Evolutionary conservation across 2,113 vertebrate genomes (phyloP).

Genomic region (Gavia stellata): DNA sequence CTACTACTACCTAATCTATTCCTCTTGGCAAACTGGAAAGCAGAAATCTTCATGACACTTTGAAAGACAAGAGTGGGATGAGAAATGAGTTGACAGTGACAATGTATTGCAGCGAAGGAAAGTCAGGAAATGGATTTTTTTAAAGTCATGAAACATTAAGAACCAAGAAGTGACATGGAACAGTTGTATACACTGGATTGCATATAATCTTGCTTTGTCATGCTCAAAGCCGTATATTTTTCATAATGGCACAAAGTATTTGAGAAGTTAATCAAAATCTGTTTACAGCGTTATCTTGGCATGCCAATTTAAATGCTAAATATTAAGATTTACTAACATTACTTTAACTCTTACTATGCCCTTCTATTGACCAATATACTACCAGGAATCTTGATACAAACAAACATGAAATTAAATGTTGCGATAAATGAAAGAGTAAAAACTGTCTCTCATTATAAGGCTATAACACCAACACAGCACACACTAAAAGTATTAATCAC

Average conservation of each 20-base stretch:
- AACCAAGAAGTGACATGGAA: not conserved
- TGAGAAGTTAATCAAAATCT: not conserved
- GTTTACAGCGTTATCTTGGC: not conserved
- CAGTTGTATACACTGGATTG: not conserved
- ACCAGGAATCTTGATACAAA: not conserved
- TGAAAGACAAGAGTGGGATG: not conserved
- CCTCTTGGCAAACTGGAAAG: not conserved
- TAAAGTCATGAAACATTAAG: not conserved
- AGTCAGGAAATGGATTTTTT: not conserved
- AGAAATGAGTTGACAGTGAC: not conserved
- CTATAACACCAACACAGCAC: not conserved
- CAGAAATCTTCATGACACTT: not conserved
- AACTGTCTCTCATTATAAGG: not conserved
- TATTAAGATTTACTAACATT: not conserved
- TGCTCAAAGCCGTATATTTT: not conserved
- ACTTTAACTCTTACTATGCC: not conserved
- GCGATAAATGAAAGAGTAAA: not conserved
- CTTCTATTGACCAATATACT: not conserved
- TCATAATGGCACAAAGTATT: not conserved
- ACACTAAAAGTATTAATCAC: not conserved
- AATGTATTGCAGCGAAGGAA: not conserved
- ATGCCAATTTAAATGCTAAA: not conserved
- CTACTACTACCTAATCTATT: not conserved
- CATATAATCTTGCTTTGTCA: constrained; percentile 12
- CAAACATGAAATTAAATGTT: not conserved